Base-by-base conservation (phyloP, 2,888 invertebrate species). In the Eupithecia dodoneata region DNA sequence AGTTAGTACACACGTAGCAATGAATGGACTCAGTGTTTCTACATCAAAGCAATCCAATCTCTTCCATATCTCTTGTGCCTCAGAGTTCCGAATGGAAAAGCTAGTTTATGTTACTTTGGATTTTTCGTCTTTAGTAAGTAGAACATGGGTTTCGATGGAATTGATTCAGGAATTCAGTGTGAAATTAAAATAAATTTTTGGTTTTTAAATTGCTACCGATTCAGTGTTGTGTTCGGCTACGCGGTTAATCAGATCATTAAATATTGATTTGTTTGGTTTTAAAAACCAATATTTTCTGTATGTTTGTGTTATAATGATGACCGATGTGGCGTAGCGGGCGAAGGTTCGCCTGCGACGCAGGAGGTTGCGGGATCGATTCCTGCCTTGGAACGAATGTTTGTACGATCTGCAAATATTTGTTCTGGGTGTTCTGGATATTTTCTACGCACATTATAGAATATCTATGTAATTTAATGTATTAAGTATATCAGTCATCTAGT, bases 111-210 rank as follows among this genome's bases (percentile, higher is more conserved):
- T 30, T 2, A 9, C 18, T 71, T n/a, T 44, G 5, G 13, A 42
- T 12, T 42, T 83, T 89, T 84, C n/a, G 81, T 69, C 81, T 13
- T 86, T 91, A 42, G 59, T 9, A 47, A 74, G 12, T 76, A 45
- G 81, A 83, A 85, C 80, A 86, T 87, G 84, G 90, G 89, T 88
- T 86, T 86, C 87, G 88, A 88, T 90, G 87, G 90, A 93, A 91
- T 92, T 92, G 90, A 90, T 91, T 90, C 90, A 89, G 90, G 91
- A 92, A 93, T 92, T 91, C 90, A 87, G 93, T 94, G 93, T 94
- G 93, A 94, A 94, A 94, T 94, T 93, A 90, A 91, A 91, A 90
- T 91, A 89, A 92, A 89, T 85, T 89, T 90, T 92, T 87, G 47
- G 47, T 80, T 87, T 88, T 85, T 79, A 84, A 87, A 86, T 85